These are phyloP conservation scores for Drosophila limbata DNA, from an alignment of 2,888 invertebrate species.

Conservation along the genomic window DNA sequence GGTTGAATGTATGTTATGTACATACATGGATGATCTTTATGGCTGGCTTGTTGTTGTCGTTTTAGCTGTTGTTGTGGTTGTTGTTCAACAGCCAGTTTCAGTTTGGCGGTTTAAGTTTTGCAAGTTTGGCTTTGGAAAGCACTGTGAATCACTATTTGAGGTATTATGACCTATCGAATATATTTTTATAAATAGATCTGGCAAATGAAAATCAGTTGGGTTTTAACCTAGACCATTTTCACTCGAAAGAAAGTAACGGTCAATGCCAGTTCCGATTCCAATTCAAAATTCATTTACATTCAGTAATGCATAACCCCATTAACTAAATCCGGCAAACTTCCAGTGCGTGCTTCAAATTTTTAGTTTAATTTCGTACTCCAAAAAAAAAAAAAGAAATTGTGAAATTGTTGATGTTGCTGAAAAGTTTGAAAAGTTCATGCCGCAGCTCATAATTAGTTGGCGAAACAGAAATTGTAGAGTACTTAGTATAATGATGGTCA, in stretches of 20 bases:
- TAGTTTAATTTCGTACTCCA: constrained; percentile 20
- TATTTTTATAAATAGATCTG: not conserved
- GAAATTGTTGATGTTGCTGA: constrained; percentile 47
- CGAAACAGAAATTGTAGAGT: constrained; percentile 29
- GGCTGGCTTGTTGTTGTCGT: constrained; percentile 29
- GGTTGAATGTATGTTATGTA: constrained; percentile 14
- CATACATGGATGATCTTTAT: constrained; percentile 48
- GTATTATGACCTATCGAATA: constrained; percentile 4
- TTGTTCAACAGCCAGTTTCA: constrained; percentile 46
- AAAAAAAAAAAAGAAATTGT: constrained; percentile 53
- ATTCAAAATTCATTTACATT: constrained; percentile 53
- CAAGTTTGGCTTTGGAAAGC: constrained; percentile 29
- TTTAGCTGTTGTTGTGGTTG: constrained; percentile 35
- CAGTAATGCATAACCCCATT: constrained; percentile 64
- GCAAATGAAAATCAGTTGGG: constrained; percentile 10
- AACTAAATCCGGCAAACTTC: constrained; percentile 49
- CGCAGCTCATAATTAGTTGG: constrained; percentile 32
- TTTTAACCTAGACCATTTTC: constrained; percentile 15
- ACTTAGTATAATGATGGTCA: constrained; percentile 31
- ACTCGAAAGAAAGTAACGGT: constrained; percentile 23
- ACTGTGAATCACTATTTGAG: constrained; percentile 27
- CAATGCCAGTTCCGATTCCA: constrained; percentile 4
- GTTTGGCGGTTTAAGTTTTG: constrained; percentile 29
- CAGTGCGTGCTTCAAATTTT: constrained; percentile 38
- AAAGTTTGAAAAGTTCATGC: constrained; percentile 21